Conservation (phyloP, 2,888 invertebrate genomes). For the Platycnemis pennipes region DNA sequence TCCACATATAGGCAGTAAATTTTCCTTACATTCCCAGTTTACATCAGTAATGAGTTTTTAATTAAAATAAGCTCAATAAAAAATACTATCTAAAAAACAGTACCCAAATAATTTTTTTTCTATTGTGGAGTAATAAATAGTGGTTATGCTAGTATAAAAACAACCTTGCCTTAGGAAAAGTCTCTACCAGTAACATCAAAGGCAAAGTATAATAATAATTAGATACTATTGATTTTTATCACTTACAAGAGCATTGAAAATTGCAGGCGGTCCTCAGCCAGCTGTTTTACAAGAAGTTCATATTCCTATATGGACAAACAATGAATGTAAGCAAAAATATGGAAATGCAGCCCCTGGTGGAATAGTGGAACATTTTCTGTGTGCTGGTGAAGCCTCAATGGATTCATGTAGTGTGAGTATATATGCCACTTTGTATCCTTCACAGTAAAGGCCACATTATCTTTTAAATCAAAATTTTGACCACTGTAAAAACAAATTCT, state of each 20-base stretch:
- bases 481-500: too few relatives aligned
- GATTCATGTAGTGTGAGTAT: conserved; percentile 94
- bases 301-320: conserved; percentile 91
- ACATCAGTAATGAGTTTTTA: too few relatives aligned
- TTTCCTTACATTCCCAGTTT: too few relatives aligned
- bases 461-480: too few relatives aligned
- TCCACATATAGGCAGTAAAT: too few relatives aligned
- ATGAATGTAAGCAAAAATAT: conserved; percentile 89
- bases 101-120: too few relatives aligned
- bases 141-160: too few relatives aligned
- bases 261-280: conserved; percentile 90
- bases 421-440: background rate
- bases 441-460: background rate
- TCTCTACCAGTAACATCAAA: too few relatives aligned
- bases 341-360: conserved; percentile 94
- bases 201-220: background rate
- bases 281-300: conserved; percentile 90
- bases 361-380: conserved; percentile 92
- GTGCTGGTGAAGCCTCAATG: conserved; percentile 90
- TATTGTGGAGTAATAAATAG: too few relatives aligned
- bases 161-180: too few relatives aligned
- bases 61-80: too few relatives aligned
- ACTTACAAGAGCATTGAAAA: conserved; percentile 32
- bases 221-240: background rate
- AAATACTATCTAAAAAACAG: too few relatives aligned